These are phyloP conservation scores for Thereva unica DNA, from an alignment of 2,888 invertebrate species.

Conservation along the genomic window DNA sequence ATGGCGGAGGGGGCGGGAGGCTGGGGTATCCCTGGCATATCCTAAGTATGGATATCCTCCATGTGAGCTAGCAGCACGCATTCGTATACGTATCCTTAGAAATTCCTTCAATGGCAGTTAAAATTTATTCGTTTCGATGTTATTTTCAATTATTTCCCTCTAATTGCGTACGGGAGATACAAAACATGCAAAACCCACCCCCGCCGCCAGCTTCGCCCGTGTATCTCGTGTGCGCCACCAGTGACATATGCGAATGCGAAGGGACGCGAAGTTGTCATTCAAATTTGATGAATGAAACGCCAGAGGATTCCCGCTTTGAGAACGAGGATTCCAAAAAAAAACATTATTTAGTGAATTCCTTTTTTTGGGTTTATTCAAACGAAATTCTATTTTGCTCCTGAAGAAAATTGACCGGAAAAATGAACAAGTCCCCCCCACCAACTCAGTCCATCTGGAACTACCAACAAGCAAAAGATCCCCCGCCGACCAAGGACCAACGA, in stretches of 20 bases:
- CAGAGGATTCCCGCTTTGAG: constrained; percentile 10
- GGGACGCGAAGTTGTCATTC: constrained; percentile 10
- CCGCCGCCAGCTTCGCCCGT: constrained; percentile 8
- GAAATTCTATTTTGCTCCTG: neutral
- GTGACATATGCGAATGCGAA: neutral
- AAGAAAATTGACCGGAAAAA: constrained; percentile 7
- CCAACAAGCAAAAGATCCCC: neutral
- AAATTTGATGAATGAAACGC: constrained; percentile 21
- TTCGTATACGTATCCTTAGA: constrained; percentile 24
- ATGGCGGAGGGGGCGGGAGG: neutral
- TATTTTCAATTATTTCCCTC: constrained; percentile 37
- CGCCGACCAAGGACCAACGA: neutral
- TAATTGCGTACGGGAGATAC: constrained; percentile 31
- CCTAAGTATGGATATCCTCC: constrained; percentile 15
- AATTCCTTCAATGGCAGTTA: constrained; percentile 37
- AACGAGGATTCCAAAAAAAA: constrained; percentile 17
- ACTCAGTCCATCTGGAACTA: neutral
- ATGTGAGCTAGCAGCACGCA: constrained; percentile 19
- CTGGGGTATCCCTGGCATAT: constrained; percentile 6
- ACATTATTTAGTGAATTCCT: constrained; percentile 16
- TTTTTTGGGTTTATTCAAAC: constrained; percentile 18
- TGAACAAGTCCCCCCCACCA: neutral
- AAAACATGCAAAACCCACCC: constrained; percentile 9
- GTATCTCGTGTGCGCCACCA: neutral
- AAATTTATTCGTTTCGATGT: constrained; percentile 38